These are phyloP conservation scores for Neofelis nebulosa DNA, from an alignment of 2,113 vertebrate genomes.

Conservation along the genomic window DNA sequence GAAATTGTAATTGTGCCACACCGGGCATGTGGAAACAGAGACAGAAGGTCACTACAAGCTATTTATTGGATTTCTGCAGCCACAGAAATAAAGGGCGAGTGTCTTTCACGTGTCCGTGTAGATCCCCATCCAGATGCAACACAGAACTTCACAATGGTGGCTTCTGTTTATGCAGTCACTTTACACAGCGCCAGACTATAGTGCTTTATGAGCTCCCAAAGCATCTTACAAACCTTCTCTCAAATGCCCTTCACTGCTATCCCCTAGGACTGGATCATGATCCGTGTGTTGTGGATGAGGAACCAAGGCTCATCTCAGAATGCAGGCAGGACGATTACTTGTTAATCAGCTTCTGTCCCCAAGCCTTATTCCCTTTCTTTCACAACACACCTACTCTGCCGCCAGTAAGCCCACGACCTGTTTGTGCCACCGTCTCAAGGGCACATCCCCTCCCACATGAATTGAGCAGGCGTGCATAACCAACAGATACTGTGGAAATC, in stretches of 20 bases:
- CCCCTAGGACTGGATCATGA: neutral
- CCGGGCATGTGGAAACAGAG: neutral
- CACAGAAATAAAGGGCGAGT: neutral
- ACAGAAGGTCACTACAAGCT: neutral
- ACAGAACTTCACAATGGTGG: neutral
- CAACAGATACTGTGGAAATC: neutral
- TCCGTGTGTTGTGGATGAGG: neutral
- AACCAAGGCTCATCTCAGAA: neutral
- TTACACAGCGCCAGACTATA: no score
- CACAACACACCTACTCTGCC: accelerated
- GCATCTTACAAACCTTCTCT: neutral
- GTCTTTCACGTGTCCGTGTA: neutral
- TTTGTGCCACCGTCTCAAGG: no score
- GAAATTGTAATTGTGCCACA: neutral
- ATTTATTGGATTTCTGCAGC: neutral
- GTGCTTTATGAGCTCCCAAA: neutral
- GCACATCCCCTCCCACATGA: neutral
- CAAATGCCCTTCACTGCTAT: neutral
- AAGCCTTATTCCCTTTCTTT: neutral
- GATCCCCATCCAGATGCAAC: neutral
- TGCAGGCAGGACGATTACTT: accelerated
- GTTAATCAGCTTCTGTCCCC: neutral
- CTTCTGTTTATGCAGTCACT: neutral
- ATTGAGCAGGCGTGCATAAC: neutral
- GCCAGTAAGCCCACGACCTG: neutral